Evolutionary conservation across 2,888 invertebrate genomes (phyloP), one percentile per base, ranked within the genome.

Genomic region (Leuctra nigra): DNA sequence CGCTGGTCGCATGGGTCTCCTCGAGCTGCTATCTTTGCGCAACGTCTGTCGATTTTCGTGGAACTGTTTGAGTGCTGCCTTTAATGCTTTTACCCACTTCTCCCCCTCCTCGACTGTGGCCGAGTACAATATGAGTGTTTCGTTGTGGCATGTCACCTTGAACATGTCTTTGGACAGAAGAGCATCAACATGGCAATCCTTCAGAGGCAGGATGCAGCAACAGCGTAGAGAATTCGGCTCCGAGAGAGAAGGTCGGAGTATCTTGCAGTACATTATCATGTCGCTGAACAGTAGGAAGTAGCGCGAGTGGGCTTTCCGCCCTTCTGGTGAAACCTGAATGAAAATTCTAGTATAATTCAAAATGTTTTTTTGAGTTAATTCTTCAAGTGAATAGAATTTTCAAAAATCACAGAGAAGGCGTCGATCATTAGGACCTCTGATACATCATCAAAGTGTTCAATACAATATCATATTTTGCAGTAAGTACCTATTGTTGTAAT

Each of bases 201-300:
- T 81, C 6, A 88, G 70, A 0, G 87, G 87, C 56, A 86, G 75
- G 41, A 86, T 79, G 66, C 82, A 81, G 59, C 80, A 79, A 62
- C 85, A 83, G 63, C 79, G 78, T 4, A 86, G 66, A 0, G 81
- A 80, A 64, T 79, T 80, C 11, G 80, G 75, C 25, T 78, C 76
- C 2, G 76, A 73, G 1, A 79, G 74, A 52, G 78, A 75, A 2
- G 74, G 69, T 14, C 79, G 77, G 54, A 76, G 71, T 53, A 81
- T 75, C 72, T 86, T 87, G 65, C 85, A 86, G 66, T 86, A 86
- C 68, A 89, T 74, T 44, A 89, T 73, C 64, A 85, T 82, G 66
- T 89, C 89, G 14, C 79, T 85, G 72, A 86, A 79, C 14, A 88
- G 74, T 61, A 87, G 78, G 60, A 86, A 82, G 67, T 85, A 84